Evolutionary conservation across 2,888 invertebrate species (phyloP), one percentile per base, ranked within the genome.

Genomic region (Homarus gammarus): DNA sequence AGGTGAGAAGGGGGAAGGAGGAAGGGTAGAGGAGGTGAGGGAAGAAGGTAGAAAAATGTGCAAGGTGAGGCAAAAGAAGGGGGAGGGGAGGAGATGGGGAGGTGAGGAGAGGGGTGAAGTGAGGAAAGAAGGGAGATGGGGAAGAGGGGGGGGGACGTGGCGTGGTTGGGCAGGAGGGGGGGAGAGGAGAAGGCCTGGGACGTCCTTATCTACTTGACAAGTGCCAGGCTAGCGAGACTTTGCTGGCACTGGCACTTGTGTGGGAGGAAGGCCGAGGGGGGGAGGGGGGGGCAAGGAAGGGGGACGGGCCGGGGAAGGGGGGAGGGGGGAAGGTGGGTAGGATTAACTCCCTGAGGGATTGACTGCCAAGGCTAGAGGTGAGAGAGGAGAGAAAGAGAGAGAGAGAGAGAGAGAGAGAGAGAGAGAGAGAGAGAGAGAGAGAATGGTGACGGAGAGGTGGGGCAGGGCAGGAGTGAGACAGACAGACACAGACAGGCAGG

Each of bases 131-230:
- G n/a, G n/a, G n/a, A 22, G 68, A 0, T n/a, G 33, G 2, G 33
- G 68, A 5, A 2, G n/a, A 38, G 44, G 36, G 36, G 75, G 75
- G n/a, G 38, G 36, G 38, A 38, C 33, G 40, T 31, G 15, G 68
- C 8, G 31, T 5, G 8, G 31, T 5, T 10, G 33, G 22, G 68
- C 0, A 38, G 1, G 68, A 1, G 2, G 18, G 33, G 31, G 27
- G 64, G 64, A 15, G 64, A 33, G n/a, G 27, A 27, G 70, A 33
- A 70, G 70, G 56, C 79, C 79, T 79, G 79, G 56, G 51, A 79
- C 79, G 33, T 61, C 56, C 79, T 79, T 79, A 79, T 79, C 56
- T 56, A n/a, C 79, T 79, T 79, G 79, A 79, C 79, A 79, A 79
- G 79, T 79, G 79, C 79, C 79, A 79, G 79, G 56, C 79, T 79